phyloP scores from a whole-genome alignment of 2,113 vertebrate species.

The Laticauda laticaudata region DNA sequence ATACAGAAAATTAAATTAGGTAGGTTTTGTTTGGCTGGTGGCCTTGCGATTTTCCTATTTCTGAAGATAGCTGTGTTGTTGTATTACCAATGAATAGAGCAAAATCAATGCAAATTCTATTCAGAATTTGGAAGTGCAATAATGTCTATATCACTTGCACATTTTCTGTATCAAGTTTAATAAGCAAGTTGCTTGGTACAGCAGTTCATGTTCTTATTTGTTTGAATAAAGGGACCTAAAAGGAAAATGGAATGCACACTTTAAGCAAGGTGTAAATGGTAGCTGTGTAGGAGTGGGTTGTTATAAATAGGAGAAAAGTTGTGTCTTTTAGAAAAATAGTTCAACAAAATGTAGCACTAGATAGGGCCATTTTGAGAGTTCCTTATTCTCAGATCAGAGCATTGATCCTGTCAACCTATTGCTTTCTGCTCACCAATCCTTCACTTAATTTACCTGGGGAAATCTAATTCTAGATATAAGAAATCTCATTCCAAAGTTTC shows the following conservation, averaged over 20 bases:
- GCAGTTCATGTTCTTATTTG: not conserved
- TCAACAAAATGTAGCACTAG: not conserved
- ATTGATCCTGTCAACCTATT: not conserved
- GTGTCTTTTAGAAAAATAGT: not conserved
- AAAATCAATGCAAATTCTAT: slow-evolving; percentile 11
- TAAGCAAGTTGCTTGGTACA: not conserved
- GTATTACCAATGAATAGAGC: slow-evolving; percentile 1
- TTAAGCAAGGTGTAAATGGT: not conserved
- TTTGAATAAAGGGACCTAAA: not conserved
- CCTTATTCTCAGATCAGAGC: not conserved
- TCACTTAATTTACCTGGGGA: not conserved
- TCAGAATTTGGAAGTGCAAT: not conserved
- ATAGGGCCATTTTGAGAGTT: not conserved
- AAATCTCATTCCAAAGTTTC: not conserved
- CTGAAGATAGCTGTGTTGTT: slow-evolving; percentile 24
- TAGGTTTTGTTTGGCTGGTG: slow-evolving; percentile 26
- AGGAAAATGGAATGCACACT: not conserved
- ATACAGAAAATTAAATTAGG: not conserved
- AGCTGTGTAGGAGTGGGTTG: not conserved
- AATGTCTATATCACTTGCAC: not conserved
- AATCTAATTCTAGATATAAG: not conserved
- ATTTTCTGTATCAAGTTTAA: not conserved
- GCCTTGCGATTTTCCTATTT: slow-evolving; percentile 16
- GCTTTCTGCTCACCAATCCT: not conserved
- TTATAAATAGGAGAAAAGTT: not conserved